phyloP scores from a whole-genome alignment of 23 tunicate species.

The Halocynthia roretzi region DNA sequence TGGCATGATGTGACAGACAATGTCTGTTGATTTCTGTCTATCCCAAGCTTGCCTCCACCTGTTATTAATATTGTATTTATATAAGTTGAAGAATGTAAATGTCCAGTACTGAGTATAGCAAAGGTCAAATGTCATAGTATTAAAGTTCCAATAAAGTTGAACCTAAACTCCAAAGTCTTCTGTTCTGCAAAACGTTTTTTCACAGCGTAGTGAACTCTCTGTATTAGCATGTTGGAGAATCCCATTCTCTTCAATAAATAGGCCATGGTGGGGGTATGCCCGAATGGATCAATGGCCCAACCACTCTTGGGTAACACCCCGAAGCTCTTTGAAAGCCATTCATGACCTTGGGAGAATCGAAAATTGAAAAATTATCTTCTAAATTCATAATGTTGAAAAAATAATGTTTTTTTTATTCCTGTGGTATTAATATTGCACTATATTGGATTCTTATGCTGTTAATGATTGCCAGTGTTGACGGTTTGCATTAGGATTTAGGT shows the following conservation, averaged over 20 bases:
- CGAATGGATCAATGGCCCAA: slow-evolving; percentile 98
- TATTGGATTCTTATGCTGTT: too few relatives aligned
- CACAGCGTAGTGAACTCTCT: slow-evolving; percentile 86
- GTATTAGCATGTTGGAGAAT: slow-evolving; percentile 96
- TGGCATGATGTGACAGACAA: slow-evolving; percentile 95
- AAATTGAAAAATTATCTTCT: neutral
- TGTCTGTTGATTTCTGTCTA: slow-evolving; percentile 37
- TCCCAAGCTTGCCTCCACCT: slow-evolving; percentile 94
- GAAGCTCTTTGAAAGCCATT: slow-evolving; percentile 72
- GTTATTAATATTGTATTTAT: neutral
- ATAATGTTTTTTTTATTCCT: too few relatives aligned
- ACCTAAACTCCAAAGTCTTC: slow-evolving; percentile 81
- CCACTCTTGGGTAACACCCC: slow-evolving; percentile 79
- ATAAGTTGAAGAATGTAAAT: neutral
- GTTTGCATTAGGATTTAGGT: too few relatives aligned
- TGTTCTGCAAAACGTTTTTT: slow-evolving; percentile 67
- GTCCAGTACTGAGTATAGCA: neutral
- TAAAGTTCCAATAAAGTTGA: neutral
- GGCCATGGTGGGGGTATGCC: slow-evolving; percentile 95
- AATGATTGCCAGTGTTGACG: too few relatives aligned
- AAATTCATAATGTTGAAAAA: too few relatives aligned
- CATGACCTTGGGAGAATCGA: slow-evolving; percentile 57
- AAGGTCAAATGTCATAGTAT: neutral
- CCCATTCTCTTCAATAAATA: slow-evolving; percentile 76
- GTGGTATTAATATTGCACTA: too few relatives aligned